Conservation (phyloP, 1,140 invertebrate genomes). For the Drosophila tsacasi region DNA sequence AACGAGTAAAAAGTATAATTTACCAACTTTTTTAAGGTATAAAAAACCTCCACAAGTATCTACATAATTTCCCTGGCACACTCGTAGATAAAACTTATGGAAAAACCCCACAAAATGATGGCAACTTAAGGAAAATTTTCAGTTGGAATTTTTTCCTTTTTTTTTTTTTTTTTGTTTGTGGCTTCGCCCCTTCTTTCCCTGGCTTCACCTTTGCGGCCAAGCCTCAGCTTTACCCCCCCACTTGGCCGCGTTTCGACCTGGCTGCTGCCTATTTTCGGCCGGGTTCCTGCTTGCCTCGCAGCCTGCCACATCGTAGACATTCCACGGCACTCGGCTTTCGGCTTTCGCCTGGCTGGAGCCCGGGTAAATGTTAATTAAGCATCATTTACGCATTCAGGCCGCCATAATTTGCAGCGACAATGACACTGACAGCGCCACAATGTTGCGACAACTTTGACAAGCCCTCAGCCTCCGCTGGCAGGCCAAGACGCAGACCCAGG, state of each 20-base stretch:
- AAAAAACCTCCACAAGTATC: too few relatives aligned
- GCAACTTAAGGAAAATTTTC: neutral
- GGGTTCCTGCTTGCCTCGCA: neutral
- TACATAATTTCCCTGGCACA: too few relatives aligned
- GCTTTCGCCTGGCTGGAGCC: conserved; percentile 39
- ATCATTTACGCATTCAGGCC: conserved; percentile 80
- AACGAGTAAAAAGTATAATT: too few relatives aligned
- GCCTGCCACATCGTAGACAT: conserved; percentile 39
- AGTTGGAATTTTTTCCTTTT: neutral
- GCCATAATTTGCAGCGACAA: conserved; percentile 79
- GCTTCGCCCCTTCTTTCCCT: conserved; percentile 9
- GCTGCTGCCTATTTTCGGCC: conserved; percentile 16
- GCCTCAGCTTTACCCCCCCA: neutral
- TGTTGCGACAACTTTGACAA: conserved; percentile 79
- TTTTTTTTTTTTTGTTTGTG: conserved; percentile 39
- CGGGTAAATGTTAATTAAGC: conserved; percentile 80
- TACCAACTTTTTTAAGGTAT: too few relatives aligned
- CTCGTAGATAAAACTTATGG: neutral
- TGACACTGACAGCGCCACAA: conserved; percentile 67
- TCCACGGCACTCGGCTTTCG: neutral
- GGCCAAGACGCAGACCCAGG: neutral
- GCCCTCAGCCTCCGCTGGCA: conserved; percentile 33
- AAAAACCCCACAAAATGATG: neutral
- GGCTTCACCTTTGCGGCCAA: conserved; percentile 22
- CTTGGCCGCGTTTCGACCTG: neutral